Base-by-base conservation (phyloP, 2,888 invertebrate genomes). In the Hoplodrina blanda region DNA sequence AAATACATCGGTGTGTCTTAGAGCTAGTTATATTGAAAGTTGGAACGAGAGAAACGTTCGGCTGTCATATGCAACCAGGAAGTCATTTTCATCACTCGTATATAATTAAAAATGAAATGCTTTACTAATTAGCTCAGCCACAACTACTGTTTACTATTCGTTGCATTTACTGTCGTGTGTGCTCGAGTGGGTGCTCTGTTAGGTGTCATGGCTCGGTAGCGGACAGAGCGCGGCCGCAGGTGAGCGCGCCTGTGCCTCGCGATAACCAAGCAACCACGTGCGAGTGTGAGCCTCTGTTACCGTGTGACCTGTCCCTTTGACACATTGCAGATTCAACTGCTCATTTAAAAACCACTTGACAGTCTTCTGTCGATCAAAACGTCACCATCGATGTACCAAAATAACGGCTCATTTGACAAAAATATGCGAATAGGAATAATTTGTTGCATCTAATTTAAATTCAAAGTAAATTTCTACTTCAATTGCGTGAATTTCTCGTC, bases 401-500 rank as follows among this genome's bases (percentile, higher is more conserved):
- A 53, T 53, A 57, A 25, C 15, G 33, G 0, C 7, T 33, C 7
- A 2, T 25, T 2, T 25, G 2, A 25, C 17, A 13, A 68, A 60
- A 63, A 61, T 62, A 69, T 50, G 54, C 53, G 65, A 57, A 67
- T 56, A 15, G 15, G 0, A 4, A 62, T 54, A 19, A 54, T 54
- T 52, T 57, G 33, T 63, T 60, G 19, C 56, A 50, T 7, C 20
- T 50, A 70, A 70, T 64, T 33, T 33, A 5, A 33, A 33, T 33
- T 33, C 5, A 33, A 33, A 33, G 33, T 33, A 33, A 33, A 33
- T 33, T 33, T 33, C 7, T 33, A 5, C 33, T 75, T 70, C 17
- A 71, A 64, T 75, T 59, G 20, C 57, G 33, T 54, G 57, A 67
- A 46, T 69, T 60, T 69, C 53, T 60, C 69, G 30, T 57, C 65